Base-by-base conservation (phyloP, 2,113 vertebrate genomes). In the Clarias macrocephalus region DNA sequence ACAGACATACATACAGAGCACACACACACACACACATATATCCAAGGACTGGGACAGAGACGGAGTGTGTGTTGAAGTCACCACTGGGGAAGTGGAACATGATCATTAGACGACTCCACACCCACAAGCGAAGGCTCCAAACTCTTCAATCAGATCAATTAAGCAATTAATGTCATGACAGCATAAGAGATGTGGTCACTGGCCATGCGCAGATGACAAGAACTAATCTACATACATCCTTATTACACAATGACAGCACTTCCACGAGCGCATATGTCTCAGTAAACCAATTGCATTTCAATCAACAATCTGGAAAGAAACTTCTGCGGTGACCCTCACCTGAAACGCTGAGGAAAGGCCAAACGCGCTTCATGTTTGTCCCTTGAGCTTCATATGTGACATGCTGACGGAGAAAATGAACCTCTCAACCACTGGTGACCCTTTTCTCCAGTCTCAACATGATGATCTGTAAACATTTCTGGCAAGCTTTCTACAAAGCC, bases 101-200 rank as follows among this genome's bases (percentile, higher is more conserved):
- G 93, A 94, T 95, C 94, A 96, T 95, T 95, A 95, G 94, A 92
- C 93, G 94, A 93, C 93, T 94, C 93, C 95, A 91, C 94, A 94
- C 95, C 93, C 95, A 95, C 93, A 92, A 83, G 92, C 92, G 89
- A 94, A 91, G 93, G 92, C 91, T 93, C 92, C 94, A 93, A 93
- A 92, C 93, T 93, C 82, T 88, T 92, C 95, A 96, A 95, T 95
- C 94, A 94, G 91, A 94, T 95, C 94, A 95, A 95, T 95, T 94
- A 95, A 94, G 91, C 94, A 95, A 95, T 95, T 92, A 94, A 94
- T 93, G 94, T 95, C 94, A 94, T 85, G 83, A 90, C 91, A 84
- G 90, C 89, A 93, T 95, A 93, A 95, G 89, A 93, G 94, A 95
- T 95, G 93, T 90, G 77, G 93, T 94, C 92, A 93, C 92, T 91